Conservation (phyloP, 2,113 vertebrate genomes). For the Coptodon bakossiorum region DNA sequence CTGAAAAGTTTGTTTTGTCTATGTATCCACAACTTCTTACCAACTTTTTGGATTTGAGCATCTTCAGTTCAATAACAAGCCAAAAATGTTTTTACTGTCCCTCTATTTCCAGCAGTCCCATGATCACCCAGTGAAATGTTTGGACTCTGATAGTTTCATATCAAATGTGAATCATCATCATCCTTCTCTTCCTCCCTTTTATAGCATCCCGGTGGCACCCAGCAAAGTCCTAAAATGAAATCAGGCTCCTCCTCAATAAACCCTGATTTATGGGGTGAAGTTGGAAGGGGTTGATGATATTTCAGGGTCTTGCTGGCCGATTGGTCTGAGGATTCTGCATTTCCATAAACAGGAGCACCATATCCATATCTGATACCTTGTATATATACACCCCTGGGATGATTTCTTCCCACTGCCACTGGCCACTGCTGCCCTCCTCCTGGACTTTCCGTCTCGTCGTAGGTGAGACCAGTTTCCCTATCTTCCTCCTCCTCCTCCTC, state of each 20-base stretch:
- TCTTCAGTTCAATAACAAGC: accelerated
- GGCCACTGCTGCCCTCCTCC: conserved; percentile 16
- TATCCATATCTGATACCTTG: background rate
- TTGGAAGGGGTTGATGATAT: conserved; percentile 43
- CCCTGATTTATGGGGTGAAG: background rate
- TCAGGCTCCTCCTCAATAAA: conserved; percentile 37
- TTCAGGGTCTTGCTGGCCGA: conserved; percentile 56
- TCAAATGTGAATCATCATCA: background rate
- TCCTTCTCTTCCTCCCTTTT: conserved; percentile 18
- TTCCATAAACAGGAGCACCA: conserved; percentile 66
- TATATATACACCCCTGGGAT: conserved; percentile 29
- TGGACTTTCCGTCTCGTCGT: background rate
- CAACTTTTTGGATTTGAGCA: background rate
- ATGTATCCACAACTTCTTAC: background rate
- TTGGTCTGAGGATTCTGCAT: conserved; percentile 60
- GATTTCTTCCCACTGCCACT: background rate
- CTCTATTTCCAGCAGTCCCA: background rate
- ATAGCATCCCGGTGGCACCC: background rate
- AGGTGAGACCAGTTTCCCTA: conserved; percentile 48
- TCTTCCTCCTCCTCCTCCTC: background rate
- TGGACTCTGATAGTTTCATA: conserved; percentile 3
- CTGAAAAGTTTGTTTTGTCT: background rate
- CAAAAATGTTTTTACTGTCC: background rate
- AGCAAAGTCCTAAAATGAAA: conserved; percentile 14
- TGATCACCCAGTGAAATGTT: background rate